Evolutionary conservation across 2,888 invertebrate species (phyloP).

Genomic region (Leptopterna dolabrata): DNA sequence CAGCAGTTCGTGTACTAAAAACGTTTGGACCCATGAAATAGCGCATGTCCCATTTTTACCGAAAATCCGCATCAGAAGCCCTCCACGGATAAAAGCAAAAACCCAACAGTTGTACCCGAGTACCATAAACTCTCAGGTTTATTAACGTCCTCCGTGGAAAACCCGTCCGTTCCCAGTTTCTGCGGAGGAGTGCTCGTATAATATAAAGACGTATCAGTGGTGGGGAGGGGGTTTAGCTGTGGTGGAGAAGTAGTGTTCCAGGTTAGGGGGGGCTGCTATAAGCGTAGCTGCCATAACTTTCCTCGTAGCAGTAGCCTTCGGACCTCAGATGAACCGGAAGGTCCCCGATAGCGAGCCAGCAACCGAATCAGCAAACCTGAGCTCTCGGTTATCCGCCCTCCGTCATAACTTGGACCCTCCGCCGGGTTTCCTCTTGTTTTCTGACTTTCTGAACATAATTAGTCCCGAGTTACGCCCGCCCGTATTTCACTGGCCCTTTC

Average conservation of each 20-base stretch:
- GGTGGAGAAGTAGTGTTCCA: not conserved
- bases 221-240: not conserved
- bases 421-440: not conserved
- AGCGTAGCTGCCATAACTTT: conserved; percentile 4
- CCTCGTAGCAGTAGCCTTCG: not conserved
- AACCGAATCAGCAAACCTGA: conserved; percentile 32
- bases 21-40: too few species aligned
- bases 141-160: not conserved
- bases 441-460: conserved; percentile 25
- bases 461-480: not conserved
- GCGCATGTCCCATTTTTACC: too few species aligned
- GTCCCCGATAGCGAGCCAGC: conserved; percentile 21
- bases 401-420: not conserved
- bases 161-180: not conserved
- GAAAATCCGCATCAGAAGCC: too few species aligned
- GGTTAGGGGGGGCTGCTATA: not conserved
- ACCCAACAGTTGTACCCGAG: not conserved
- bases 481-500: not conserved
- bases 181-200: not conserved
- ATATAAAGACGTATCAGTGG: too few species aligned
- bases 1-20: too few species aligned
- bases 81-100: too few species aligned
- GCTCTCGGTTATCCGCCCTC: not conserved
- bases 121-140: not conserved
- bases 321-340: conserved; percentile 25